Evolutionary conservation across 2,888 invertebrate genomes (phyloP).

Genomic region (Adelognathus sp.): DNA sequence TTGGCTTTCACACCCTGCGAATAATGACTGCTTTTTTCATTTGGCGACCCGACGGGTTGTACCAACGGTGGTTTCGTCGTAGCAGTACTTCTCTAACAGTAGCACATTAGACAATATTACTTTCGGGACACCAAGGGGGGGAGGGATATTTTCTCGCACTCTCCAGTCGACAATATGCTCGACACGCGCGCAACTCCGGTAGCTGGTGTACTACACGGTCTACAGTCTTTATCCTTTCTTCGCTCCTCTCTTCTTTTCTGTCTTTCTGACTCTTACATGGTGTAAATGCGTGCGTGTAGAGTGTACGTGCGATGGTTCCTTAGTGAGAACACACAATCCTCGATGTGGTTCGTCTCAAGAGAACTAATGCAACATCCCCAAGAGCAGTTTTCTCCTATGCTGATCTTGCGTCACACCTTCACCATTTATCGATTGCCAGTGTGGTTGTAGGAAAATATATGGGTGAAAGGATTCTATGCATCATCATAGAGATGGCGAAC

Average conservation of each 20-base stretch:
- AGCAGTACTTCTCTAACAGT: slow-evolving; percentile 56
- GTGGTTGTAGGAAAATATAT: no score
- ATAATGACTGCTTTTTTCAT: slow-evolving; percentile 67
- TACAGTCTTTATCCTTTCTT: slow-evolving; percentile 29
- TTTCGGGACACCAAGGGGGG: slow-evolving; percentile 67
- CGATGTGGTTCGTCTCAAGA: slow-evolving; percentile 48
- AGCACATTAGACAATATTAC: slow-evolving; percentile 72
- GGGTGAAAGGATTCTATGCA: no score
- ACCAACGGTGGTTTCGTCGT: slow-evolving; percentile 16
- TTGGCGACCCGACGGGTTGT: slow-evolving; percentile 48
- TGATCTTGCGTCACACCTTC: no score
- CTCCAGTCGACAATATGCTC: slow-evolving; percentile 49
- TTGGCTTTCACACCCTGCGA: slow-evolving; percentile 65
- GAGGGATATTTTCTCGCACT: no score
- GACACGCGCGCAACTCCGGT: slow-evolving; percentile 30
- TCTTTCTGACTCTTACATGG: slow-evolving; percentile 23
- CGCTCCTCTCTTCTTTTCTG: slow-evolving; percentile 22
- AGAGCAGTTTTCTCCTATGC: no score
- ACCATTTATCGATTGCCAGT: no score
- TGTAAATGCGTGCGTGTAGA: not conserved
- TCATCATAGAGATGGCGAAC: no score
- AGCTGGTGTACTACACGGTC: slow-evolving; percentile 14
- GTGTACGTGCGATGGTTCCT: slow-evolving; percentile 7
- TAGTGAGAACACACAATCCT: slow-evolving; percentile 15
- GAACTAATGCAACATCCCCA: slow-evolving; percentile 28